Conservation (phyloP, 2,113 vertebrate species). For the Gorilla gorilla region DNA sequence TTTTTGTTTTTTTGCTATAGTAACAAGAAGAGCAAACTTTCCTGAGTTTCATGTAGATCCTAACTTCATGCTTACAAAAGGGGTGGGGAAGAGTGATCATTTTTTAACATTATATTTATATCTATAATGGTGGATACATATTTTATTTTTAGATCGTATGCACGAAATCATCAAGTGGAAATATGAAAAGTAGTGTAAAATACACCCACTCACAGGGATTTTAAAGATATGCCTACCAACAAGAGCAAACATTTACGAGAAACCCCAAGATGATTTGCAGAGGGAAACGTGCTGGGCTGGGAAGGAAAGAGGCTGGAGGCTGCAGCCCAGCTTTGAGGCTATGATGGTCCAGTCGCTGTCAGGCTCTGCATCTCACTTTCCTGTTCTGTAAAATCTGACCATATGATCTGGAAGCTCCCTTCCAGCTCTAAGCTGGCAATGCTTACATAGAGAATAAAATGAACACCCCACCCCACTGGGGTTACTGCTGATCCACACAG, state of each 20-base stretch:
- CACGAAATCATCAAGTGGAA: neutral
- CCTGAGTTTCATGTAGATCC: rapidly evolving
- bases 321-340: neutral
- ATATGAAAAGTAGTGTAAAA: neutral
- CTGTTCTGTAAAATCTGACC: neutral
- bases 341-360: too few relatives aligned
- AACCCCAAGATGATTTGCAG: too few relatives aligned
- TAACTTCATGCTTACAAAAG: neutral
- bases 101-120: neutral
- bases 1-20: neutral
- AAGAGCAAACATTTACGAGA: neutral
- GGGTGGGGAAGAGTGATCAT: neutral
- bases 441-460: neutral
- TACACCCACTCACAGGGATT: too few relatives aligned
- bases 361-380: neutral
- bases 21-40: neutral
- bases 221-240: neutral
- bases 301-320: rapidly evolving
- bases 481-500: neutral
- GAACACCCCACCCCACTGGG: rapidly evolving
- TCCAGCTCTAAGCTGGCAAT: rapidly evolving
- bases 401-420: neutral
- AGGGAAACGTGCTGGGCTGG: rapidly evolving
- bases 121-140: too few relatives aligned
- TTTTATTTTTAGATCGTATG: neutral